Evolutionary conservation across 1,140 invertebrate genomes (phyloP), one percentile per base, ranked within the genome.

Genomic region (Sycophila sp.): DNA sequence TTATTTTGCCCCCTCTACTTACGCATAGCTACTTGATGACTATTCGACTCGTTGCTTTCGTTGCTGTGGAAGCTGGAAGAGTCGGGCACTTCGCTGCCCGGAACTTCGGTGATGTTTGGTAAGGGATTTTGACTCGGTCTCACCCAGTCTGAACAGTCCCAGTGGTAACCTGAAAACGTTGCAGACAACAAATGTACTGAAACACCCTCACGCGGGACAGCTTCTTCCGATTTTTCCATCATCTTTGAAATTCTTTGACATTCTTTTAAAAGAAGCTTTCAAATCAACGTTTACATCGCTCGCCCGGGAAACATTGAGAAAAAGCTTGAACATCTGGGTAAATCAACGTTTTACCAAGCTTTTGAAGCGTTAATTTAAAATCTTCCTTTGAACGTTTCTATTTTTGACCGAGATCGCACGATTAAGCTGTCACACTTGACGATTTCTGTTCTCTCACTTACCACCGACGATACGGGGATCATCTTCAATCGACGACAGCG

Each of bases 131-230:
- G 92, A 83, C 90, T 92, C 76, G 90, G 90, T 66, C 93, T 90
- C 73, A 94, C 93, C 95, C 95, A 97, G 88, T 98, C 96, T 74
- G 95, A 97, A 83, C 94, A 96, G 87, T 98, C 96, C 96, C 96
- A 98, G 88, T 97, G 95, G 87, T 98, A 98, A 82, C 93, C 93
- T 91, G 83, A 82, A 86, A 88, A 78, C 72, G 83, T 84, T 79
- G 75, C 75, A 82, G 75, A 78, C 75, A 79, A 80, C 75, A 75
- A 78, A 75, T 82, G 77, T 83, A 84, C 68, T 81, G 74, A 60
- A 73, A 80, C 74, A 75, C 71, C 47, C 8, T 42, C 26, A 40
- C 5, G 67, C 34, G 56, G 32, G 47, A 58, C 66, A 60, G 66
- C 56, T 69, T 11, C 17, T 68, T n/a, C n/a, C n/a, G n/a, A n/a